Evolutionary conservation across 2,797 vertebrate species (phyloP), one percentile per base, ranked within the genome.

Genomic region (Molossus alvarezi): DNA sequence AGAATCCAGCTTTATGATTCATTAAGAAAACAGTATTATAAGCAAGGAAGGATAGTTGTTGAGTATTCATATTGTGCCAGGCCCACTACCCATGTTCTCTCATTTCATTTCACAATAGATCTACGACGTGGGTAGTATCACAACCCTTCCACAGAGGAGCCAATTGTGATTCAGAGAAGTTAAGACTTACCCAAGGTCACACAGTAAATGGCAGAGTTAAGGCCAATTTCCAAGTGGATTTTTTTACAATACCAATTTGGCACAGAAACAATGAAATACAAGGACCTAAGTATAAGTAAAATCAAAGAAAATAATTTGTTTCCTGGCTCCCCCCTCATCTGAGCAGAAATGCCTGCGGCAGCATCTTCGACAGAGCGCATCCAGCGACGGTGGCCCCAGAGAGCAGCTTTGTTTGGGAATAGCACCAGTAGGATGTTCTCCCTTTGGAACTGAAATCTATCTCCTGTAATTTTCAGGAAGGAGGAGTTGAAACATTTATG

Each of bases 291-390:
- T 77, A 23, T 65, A 48, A 87, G 21, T 60, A 89, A 75, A 84
- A 73, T 58, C 33, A 88, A 84, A 90, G 87, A 77, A 87, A 92
- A 57, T 15, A 58, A 79, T 53, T 89, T 23, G 20, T 86, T 21
- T 81, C 75, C 72, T 92, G 69, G 60, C 33, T 37, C 33, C 29
- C 12, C 27, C 29, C 45, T 41, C 14, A 21, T 73, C 53, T 55
- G 57, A 48, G 23, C 27, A 81, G 53, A 45, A 92, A 60, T 81
- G 51, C 64, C 6, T 33, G 29, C 37, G 73, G 33, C 25, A 60
- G 5, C 23, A 55, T 69, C 41, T 29, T 77, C 18, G 8, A 60
- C 25, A 79, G 72, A 90, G 45, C 13, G 45, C 29, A 64, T 20
- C 76, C 9, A 6, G 55, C 17, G 45, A 15, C 21, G 60, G 60